phyloP scores from a whole-genome alignment of 2,113 vertebrate species.

The Stercorarius parasiticus region DNA sequence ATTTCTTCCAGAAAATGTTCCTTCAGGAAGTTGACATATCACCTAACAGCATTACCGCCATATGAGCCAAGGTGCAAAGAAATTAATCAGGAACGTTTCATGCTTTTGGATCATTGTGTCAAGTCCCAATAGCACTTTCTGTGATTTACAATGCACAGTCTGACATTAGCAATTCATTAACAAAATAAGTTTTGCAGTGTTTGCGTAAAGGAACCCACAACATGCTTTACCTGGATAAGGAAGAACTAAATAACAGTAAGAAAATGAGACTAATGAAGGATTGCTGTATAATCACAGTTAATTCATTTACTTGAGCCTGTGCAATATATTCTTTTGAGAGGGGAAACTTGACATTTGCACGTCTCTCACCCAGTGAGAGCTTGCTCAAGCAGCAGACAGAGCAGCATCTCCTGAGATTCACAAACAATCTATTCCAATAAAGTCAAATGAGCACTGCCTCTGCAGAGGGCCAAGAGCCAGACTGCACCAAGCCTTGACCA shows the following conservation, averaged over 20 bases:
- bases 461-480: neutral
- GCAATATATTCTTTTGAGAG: neutral
- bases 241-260: neutral
- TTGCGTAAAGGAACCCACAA: neutral
- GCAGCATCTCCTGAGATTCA: neutral
- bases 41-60: neutral
- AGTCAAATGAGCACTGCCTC: neutral
- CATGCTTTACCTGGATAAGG: neutral
- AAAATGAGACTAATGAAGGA: neutral
- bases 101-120: neutral
- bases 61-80: neutral
- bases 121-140: neutral
- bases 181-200: neutral
- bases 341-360: neutral
- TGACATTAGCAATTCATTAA: conserved; percentile 60
- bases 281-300: neutral
- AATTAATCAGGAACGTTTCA: conserved; percentile 15
- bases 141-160: neutral
- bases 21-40: neutral
- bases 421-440: neutral
- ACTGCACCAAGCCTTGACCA: neutral
- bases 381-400: neutral
- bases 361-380: neutral
- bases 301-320: neutral
- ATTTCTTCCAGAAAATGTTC: conserved; percentile 10